Conservation (phyloP, 2,113 vertebrate genomes). For the Vimba vimba region DNA sequence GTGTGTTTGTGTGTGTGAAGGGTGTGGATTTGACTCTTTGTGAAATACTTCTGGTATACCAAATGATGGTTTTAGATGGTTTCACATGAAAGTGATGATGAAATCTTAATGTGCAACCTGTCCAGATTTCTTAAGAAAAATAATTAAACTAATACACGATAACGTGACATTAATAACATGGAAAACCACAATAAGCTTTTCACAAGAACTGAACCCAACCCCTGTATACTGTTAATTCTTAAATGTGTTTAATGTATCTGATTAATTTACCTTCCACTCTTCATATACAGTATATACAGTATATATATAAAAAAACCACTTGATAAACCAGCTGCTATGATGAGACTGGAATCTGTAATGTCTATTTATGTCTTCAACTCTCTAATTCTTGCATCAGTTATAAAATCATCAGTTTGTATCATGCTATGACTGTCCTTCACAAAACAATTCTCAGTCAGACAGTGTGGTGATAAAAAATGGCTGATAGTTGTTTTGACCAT, state of each 20-base stretch:
- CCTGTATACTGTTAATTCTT: background rate
- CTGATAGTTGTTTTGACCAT: background rate
- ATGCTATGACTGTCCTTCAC: background rate
- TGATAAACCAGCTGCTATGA: background rate
- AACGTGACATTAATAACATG: background rate
- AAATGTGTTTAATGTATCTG: background rate
- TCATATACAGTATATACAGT: too few species aligned
- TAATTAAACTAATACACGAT: background rate
- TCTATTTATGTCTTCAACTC: background rate
- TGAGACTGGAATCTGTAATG: background rate
- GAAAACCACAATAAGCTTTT: background rate
- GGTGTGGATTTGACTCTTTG: slow-evolving; percentile 25
- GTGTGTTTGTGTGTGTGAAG: background rate
- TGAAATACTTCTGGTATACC: background rate
- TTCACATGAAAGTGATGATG: background rate
- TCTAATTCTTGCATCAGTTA: background rate
- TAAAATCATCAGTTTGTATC: background rate
- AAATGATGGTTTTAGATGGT: background rate
- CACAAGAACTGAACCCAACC: background rate
- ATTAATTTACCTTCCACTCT: background rate
- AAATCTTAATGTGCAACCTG: background rate
- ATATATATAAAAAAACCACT: background rate
- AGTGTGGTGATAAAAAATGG: background rate
- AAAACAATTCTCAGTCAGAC: slow-evolving; percentile 1
- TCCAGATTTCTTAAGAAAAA: background rate